These are phyloP conservation scores for Ernsta delagoae DNA, from an alignment of 2,888 invertebrate genomes.

Conservation along the genomic window DNA sequence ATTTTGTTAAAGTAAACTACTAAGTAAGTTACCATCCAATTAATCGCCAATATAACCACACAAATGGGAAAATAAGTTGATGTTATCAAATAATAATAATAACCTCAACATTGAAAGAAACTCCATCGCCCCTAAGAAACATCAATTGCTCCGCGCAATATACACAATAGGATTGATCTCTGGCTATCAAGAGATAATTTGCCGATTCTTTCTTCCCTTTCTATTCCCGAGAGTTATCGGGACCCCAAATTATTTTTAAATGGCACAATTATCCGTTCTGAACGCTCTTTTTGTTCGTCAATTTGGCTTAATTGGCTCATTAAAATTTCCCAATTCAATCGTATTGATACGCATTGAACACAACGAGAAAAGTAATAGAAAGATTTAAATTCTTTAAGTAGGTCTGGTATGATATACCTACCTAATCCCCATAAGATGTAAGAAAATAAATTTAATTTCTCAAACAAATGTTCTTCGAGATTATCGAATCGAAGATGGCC, in stretches of 20 bases:
- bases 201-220: constrained; percentile 22
- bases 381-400: too few relatives aligned
- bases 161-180: constrained; percentile 29
- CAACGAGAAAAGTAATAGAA: too few relatives aligned
- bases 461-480: too few relatives aligned
- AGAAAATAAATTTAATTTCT: too few relatives aligned
- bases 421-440: too few relatives aligned
- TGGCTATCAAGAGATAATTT: constrained; percentile 25
- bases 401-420: too few relatives aligned
- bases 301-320: constrained; percentile 10
- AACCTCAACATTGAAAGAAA: not conserved
- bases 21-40: too few relatives aligned
- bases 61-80: constrained; percentile 8
- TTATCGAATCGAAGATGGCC: too few relatives aligned
- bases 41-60: too few relatives aligned
- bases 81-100: constrained; percentile 13
- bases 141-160: constrained; percentile 11
- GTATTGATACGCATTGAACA: not conserved
- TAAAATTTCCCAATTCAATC: not conserved
- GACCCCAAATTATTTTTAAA: constrained; percentile 10
- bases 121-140: constrained; percentile 14
- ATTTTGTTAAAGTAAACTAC: too few relatives aligned
- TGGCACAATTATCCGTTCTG: constrained; percentile 4
- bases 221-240: not conserved
- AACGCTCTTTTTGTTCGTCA: not conserved